Percentiles rank a stretch among this genome's conserved stretches.
Evolutionary conservation across 2,888 invertebrate genomes (phyloP).

Genomic region (Drosophila bunnanda): DNA sequence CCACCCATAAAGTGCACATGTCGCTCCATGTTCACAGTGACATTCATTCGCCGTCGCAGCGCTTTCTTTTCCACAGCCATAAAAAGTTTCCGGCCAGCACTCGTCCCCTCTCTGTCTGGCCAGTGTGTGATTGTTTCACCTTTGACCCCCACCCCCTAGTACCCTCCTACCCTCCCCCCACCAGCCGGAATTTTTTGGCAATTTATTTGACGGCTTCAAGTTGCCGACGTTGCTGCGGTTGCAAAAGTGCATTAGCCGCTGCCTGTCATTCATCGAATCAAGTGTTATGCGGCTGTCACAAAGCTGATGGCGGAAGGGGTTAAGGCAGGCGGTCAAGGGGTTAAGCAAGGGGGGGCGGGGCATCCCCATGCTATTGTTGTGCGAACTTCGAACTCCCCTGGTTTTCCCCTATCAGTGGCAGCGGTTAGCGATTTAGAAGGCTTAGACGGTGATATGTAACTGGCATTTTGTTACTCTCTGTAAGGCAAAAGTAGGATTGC

Average conservation of each 20-base stretch:
- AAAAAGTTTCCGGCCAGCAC: constrained; percentile 45
- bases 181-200: constrained; percentile 62
- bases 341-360: background rate
- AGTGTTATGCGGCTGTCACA: constrained; percentile 46
- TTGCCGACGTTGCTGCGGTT: constrained; percentile 82
- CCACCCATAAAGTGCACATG: constrained; percentile 83
- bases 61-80: constrained; percentile 64
- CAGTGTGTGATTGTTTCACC: constrained; percentile 64
- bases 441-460: constrained; percentile 6
- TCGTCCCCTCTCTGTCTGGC: constrained; percentile 57
- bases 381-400: background rate
- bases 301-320: background rate
- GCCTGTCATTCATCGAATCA: constrained; percentile 69
- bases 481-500: background rate
- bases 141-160: constrained; percentile 25
- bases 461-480: background rate
- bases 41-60: constrained; percentile 81
- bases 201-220: constrained; percentile 80
- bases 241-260: constrained; percentile 84
- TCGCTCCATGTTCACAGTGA: constrained; percentile 83
- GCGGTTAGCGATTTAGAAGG: constrained; percentile 10
- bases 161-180: too few relatives aligned
- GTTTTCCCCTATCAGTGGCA: background rate
- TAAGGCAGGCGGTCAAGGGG: background rate
- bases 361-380: constrained; percentile 14